Base-by-base conservation (phyloP, 2,888 invertebrate genomes). In the Drosophila lutescens region DNA sequence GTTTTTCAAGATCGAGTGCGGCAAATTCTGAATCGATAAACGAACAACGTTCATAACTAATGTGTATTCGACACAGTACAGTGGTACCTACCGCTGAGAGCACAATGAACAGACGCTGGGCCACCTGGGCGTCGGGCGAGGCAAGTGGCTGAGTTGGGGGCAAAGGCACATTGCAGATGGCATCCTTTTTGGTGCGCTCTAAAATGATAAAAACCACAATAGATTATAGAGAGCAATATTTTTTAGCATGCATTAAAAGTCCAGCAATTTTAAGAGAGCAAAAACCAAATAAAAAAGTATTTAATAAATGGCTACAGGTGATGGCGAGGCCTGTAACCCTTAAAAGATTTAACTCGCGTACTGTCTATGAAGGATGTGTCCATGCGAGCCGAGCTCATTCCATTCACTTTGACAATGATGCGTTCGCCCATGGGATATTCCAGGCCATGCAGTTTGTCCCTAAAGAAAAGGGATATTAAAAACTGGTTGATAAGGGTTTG, bases 401-500 rank as follows among this genome's bases (percentile, higher is more conserved):
- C 91, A 17, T 91, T 88, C 4, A 92, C 83, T 74, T 91, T 92
- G 0, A 92, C 92, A 62, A 96, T 96, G 76, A 98, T 93, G 70
- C 95, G 94, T 86, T 95, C 95, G 17, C 98, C 98, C 23, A 97
- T 96, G 0, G 98, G 98, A 92, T 98, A 98, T 91, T 98, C 98
- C 91, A 98, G 96, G 4, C 96, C 96, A 91, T 98, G 96, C 47
- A 98, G 93, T 92, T 98, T 98, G 77, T 97, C 96, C 80, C 95
- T 94, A 50, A 38, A 2, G 15, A 8, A 6, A 20, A 34, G 43
- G 20, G 2, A 8, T 9, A 30, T 46, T 54, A 53, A 57, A 15
- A 10, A 0, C 32, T 12, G 8, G 9, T 30, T 17, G 3, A 7
- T 9, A 6, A 10, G 9, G 2, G 20, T 9, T 17, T 43, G 3